These are phyloP conservation scores for Aurelia aurita complex sp. Pacific DNA, from an alignment of 30 jellyfish, hydroid and myxozoan species.

Conservation along the genomic window DNA sequence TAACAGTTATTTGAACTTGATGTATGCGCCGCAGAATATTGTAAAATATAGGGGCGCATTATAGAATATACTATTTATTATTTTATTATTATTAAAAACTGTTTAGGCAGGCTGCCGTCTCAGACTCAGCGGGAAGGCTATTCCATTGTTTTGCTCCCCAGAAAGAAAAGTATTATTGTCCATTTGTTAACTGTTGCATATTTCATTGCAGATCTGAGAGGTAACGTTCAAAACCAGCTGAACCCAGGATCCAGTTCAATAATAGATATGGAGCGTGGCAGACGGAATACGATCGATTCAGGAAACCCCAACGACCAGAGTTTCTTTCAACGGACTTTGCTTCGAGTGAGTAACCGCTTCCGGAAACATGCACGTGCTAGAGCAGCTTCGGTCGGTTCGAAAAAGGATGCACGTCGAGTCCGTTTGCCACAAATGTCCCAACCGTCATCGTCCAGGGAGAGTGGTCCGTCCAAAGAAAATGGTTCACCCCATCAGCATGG, in stretches of 20 bases:
- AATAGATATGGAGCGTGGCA: constrained; percentile 67
- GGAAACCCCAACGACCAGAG: constrained; percentile 43
- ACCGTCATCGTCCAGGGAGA: background rate
- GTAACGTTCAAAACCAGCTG: constrained; percentile 2
- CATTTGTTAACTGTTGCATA: background rate
- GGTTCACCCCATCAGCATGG: constrained; percentile 22
- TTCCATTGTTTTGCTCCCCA: too few species aligned
- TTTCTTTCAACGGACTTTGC: constrained; percentile 74
- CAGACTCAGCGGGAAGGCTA: too few species aligned
- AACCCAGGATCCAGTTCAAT: constrained; percentile 72
- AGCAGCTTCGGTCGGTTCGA: constrained; percentile 41
- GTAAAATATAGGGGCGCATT: too few species aligned
- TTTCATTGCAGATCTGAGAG: constrained; percentile 22
- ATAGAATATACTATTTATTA: too few species aligned
- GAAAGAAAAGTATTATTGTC: too few species aligned
- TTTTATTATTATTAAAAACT: too few species aligned
- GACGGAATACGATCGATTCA: constrained; percentile 50
- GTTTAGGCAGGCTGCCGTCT: too few species aligned
- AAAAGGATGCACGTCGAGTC: constrained; percentile 16
- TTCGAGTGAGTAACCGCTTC: constrained; percentile 86
- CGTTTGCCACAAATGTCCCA: constrained; percentile 2
- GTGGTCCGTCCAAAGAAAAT: constrained; percentile 13
- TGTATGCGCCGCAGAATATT: too few species aligned
- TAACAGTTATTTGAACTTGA: too few species aligned
- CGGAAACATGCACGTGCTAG: constrained; percentile 55